These are phyloP conservation scores for Puntigrus tetrazona DNA, from an alignment of 2,113 vertebrate species.

Conservation along the genomic window DNA sequence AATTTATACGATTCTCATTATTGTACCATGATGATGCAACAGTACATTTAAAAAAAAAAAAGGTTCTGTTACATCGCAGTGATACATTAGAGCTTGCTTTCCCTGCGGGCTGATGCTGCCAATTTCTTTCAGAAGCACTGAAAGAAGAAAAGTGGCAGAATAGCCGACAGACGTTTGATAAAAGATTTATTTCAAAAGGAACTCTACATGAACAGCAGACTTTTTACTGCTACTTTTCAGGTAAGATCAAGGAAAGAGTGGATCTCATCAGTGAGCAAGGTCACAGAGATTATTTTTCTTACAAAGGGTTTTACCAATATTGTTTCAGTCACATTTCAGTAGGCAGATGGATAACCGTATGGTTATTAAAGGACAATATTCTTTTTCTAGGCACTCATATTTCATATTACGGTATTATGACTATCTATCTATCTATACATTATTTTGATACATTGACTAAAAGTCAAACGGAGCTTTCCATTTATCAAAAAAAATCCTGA, in stretches of 20 bases:
- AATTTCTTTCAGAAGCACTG: neutral
- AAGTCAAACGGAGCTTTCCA: too few relatives aligned
- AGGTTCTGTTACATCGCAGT: neutral
- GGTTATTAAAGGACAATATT: neutral
- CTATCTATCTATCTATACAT: neutral
- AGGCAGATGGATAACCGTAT: neutral
- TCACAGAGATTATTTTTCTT: neutral
- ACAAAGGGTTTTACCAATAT: neutral
- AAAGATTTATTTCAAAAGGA: neutral
- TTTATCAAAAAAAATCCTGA: neutral
- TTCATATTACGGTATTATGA: neutral
- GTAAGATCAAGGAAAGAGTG: neutral
- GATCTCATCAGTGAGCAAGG: conserved; percentile 21
- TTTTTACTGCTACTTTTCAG: neutral
- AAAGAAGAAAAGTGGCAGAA: neutral
- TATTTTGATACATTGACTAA: neutral
- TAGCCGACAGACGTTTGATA: neutral
- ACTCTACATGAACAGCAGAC: neutral
- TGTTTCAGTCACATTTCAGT: neutral
- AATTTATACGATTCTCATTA: neutral
- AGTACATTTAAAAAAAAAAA: neutral
- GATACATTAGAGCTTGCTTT: neutral
- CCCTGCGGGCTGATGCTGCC: neutral
- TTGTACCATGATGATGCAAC: neutral
- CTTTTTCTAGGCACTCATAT: neutral